Evolutionary conservation across 2,888 invertebrate genomes (phyloP).

Genomic region (Melinaea menophilus): DNA sequence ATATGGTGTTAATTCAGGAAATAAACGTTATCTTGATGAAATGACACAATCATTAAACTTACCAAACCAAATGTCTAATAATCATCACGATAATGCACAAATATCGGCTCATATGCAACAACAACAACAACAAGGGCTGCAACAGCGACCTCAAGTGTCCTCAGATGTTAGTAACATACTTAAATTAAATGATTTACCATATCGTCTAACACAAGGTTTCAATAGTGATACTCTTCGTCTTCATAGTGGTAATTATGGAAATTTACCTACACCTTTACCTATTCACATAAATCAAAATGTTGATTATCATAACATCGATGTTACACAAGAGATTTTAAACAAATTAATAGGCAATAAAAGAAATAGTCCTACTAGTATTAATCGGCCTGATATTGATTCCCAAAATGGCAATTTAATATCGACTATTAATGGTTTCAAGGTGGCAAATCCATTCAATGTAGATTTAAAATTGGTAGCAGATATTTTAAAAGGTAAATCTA

Average conservation of each 20-base stretch:
- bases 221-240: slow-evolving; percentile 49
- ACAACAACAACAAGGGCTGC: slow-evolving; percentile 47
- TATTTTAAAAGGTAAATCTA: slow-evolving; percentile 65
- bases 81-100: slow-evolving; percentile 51
- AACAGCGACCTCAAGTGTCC: slow-evolving; percentile 46
- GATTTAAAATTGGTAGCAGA: slow-evolving; percentile 71
- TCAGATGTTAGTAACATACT: slow-evolving; percentile 54
- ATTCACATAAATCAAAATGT: slow-evolving; percentile 67
- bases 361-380: slow-evolving; percentile 41
- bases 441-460: slow-evolving; percentile 74
- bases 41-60: slow-evolving; percentile 46
- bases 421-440: slow-evolving; percentile 70
- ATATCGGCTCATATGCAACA: slow-evolving; percentile 48
- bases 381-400: slow-evolving; percentile 54
- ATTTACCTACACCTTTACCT: slow-evolving; percentile 57
- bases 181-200: slow-evolving; percentile 66
- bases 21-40: slow-evolving; percentile 46
- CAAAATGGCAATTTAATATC: slow-evolving; percentile 51
- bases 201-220: slow-evolving; percentile 56
- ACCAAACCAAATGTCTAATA: slow-evolving; percentile 43
- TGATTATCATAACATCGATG: slow-evolving; percentile 65
- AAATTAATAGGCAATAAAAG: slow-evolving; percentile 60
- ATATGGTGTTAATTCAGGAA: slow-evolving; percentile 39
- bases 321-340: slow-evolving; percentile 54
- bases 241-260: slow-evolving; percentile 53